A percentile compares a stretch with the other conserved stretches of the same genome.
Conservation (phyloP, 2,797 vertebrate species). For the Schizopygopsis malacanthus region DNA sequence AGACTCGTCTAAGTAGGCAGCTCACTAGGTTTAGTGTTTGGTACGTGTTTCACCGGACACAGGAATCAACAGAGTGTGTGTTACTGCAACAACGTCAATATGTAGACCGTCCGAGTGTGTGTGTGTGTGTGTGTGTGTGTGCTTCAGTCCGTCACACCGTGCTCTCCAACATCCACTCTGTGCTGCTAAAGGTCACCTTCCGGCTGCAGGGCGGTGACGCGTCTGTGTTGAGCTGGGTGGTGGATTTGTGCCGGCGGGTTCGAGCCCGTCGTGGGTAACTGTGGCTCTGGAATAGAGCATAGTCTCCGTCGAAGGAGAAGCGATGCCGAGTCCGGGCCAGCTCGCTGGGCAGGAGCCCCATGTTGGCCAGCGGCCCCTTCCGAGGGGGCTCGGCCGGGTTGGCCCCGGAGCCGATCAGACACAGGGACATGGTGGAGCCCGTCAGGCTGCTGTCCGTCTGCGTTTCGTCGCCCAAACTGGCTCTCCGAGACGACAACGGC, state of each 20-base stretch:
- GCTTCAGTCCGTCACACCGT: conserved; percentile 82
- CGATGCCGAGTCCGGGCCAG: conserved; percentile 88
- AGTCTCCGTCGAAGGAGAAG: conserved; percentile 89
- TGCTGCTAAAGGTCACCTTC: conserved; percentile 93
- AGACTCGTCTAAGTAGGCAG: not conserved
- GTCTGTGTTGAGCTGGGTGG: conserved; percentile 88
- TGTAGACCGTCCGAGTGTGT: not conserved
- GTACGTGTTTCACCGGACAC: not conserved
- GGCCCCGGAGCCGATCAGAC: conserved; percentile 82
- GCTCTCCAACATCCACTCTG: conserved; percentile 98
- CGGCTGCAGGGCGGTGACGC: conserved; percentile 82
- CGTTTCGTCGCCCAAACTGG: conserved; percentile 81
- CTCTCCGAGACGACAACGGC: conserved; percentile 63
- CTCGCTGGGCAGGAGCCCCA: conserved; percentile 78
- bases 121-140: conserved; percentile 2
- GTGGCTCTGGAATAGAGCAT: conserved; percentile 94
- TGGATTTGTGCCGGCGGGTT: conserved; percentile 91
- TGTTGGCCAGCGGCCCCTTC: conserved; percentile 72
- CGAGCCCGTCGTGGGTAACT: conserved; percentile 94
- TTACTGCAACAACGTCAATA: not conserved
- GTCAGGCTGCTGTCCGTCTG: conserved; percentile 82
- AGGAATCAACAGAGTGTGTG: conserved; percentile 15
- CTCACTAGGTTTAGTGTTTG: conserved; percentile 58
- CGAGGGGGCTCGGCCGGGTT: conserved; percentile 75
- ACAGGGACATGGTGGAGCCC: conserved; percentile 90